Evolutionary conservation across 2,888 invertebrate genomes (phyloP).

Genomic region (Bunonema sp.): DNA sequence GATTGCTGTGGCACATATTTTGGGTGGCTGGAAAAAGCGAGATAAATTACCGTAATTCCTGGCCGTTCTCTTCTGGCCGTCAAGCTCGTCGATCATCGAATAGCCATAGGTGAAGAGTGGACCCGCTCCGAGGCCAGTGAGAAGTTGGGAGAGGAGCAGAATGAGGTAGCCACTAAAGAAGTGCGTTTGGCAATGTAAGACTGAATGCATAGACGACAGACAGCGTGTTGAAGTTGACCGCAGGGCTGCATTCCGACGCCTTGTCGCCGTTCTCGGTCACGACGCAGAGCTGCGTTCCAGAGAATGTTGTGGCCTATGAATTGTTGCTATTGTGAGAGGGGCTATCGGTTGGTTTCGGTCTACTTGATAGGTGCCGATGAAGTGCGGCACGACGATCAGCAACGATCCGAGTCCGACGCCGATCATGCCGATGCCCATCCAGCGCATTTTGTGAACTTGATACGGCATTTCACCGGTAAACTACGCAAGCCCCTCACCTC

Average conservation of each 20-base stretch:
- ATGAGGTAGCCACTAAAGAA: constrained; percentile 11
- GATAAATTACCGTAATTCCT: constrained; percentile 13
- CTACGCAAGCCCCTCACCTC: constrained; percentile 7
- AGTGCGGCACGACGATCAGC: constrained; percentile 16
- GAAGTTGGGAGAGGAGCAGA: constrained; percentile 15
- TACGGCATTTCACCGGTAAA: too few species aligned
- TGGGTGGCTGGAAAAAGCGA: not conserved
- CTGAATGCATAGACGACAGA: not conserved
- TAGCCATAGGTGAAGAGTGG: constrained; percentile 24
- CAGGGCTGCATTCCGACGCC: too few species aligned
- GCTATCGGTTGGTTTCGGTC: not conserved
- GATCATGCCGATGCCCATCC: constrained; percentile 20
- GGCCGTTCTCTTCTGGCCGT: constrained; percentile 17
- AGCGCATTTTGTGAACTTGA: constrained; percentile 19
- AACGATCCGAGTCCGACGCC: constrained; percentile 16
- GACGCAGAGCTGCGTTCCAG: too few species aligned
- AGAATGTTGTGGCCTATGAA: not conserved
- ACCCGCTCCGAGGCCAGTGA: constrained; percentile 19
- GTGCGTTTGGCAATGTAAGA: not conserved
- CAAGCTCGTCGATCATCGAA: constrained; percentile 21
- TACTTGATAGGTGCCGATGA: constrained; percentile 14
- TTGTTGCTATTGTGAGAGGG: not conserved
- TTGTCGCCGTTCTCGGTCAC: too few species aligned
- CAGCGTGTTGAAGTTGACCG: not conserved
- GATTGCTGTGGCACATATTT: constrained; percentile 57